A percentile compares a stretch with the other conserved stretches of the same genome.
phyloP scores from a whole-genome alignment of 2,797 vertebrate species.

The Microcaecilia unicolor region DNA sequence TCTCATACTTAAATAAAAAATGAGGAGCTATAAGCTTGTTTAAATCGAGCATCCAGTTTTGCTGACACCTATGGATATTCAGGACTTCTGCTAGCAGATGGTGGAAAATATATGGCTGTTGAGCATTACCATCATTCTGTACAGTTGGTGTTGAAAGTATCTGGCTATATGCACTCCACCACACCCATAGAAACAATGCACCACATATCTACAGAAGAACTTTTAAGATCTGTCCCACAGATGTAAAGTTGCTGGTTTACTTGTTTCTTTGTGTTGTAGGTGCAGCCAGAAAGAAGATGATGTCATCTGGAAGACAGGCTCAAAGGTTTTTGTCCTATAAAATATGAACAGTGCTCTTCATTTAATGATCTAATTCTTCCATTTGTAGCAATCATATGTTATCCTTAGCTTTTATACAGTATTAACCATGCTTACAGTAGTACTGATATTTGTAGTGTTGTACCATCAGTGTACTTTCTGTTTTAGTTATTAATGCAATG shows the following conservation, averaged over 20 bases:
- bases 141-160: constrained; percentile 22
- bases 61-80: constrained; percentile 15
- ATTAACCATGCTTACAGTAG: constrained; percentile 22
- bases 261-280: constrained; percentile 86
- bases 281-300: constrained; percentile 75
- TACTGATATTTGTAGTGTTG: constrained; percentile 15
- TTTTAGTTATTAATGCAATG: constrained; percentile 12
- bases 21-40: constrained; percentile 6
- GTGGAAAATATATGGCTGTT: constrained; percentile 29
- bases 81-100: constrained; percentile 20
- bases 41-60: constrained; percentile 20
- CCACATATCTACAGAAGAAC: constrained; percentile 55
- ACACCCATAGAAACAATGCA: constrained; percentile 55
- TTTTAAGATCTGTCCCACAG: constrained; percentile 35
- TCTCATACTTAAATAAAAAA: constrained; percentile 6
- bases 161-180: constrained; percentile 38
- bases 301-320: constrained; percentile 68
- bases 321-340: constrained; percentile 81
- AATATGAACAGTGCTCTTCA: constrained; percentile 37
- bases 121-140: constrained; percentile 33
- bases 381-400: constrained; percentile 43
- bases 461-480: constrained; percentile 17
- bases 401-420: constrained; percentile 30
- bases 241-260: constrained; percentile 77
- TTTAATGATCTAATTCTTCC: constrained; percentile 46